Evolutionary conservation across 2,113 vertebrate species (phyloP).

Genomic region (Canis aureus): DNA sequence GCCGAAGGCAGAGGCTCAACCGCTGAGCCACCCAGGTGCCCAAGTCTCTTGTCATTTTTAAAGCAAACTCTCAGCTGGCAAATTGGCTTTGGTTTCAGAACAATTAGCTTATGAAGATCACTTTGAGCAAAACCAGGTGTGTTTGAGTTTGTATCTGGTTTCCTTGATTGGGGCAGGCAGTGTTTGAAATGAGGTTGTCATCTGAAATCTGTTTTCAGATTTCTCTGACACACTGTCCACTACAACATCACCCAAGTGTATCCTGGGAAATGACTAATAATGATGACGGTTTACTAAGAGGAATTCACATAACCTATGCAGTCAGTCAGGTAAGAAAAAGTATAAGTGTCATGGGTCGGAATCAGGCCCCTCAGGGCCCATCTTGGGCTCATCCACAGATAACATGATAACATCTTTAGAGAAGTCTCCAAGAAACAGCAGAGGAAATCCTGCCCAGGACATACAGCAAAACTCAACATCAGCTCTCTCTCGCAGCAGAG

Average conservation of each 20-base stretch:
- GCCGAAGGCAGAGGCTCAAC: no score
- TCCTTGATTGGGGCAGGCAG: not conserved
- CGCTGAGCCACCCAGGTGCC: no score
- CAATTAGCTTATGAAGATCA: slow-evolving; percentile 40
- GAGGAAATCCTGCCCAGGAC: not conserved
- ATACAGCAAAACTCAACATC: not conserved
- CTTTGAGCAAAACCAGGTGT: not conserved
- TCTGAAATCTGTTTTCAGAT: not conserved
- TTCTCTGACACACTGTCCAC: not conserved
- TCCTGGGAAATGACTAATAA: not conserved
- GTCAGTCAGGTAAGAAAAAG: not conserved
- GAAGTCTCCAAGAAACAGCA: not conserved
- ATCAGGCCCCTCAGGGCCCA: not conserved
- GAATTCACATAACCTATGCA: not conserved
- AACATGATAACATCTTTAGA: not conserved
- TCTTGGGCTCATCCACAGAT: not conserved
- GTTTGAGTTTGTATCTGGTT: slow-evolving; percentile 6
- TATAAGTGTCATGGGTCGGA: not conserved
- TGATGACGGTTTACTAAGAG: not conserved
- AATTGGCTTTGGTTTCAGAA: not conserved
- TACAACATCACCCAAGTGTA: not conserved
- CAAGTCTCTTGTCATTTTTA: not conserved
- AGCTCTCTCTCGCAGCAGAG: not conserved
- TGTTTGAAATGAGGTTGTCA: not conserved
- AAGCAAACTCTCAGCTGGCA: not conserved